Base-by-base conservation (phyloP, 2,113 vertebrate genomes). In the Pollimyrus isidori region DNA sequence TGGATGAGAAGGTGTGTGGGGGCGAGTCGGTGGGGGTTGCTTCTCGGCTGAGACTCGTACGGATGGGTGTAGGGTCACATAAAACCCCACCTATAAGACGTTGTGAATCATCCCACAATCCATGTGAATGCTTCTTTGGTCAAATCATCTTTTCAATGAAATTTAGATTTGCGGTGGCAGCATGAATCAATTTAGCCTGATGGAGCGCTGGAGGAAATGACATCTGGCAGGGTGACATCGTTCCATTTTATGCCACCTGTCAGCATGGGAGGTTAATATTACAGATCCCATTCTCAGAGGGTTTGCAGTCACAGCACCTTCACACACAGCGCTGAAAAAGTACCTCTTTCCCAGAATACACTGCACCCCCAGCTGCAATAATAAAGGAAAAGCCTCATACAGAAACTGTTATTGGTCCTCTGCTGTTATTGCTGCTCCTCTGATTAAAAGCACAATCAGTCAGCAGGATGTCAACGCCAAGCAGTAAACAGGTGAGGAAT, bases 391-490 rank as follows among this genome's bases (percentile, higher is more conserved):
- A 35, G 6, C 4, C 30, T 80, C 17, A 80, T 80, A 69, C 62
- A 69, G 62, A 69, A 10, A 26, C 10, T 30, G 26, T 69, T 69
- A 69, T 17, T 23, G n/a, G n/a, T 87, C n/a, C n/a, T n/a, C 23
- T 48, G 17, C n/a, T n/a, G n/a, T n/a, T n/a, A 3, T 84, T 21
- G 7, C 39, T 48, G 39, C 45, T 48, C 39, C 80, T 45, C 82
- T 84, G 42, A 87, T 87, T 87, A 87, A 87, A 56, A 87, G 85
- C 50, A 35, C 13, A 87, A 50, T 86, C 48, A 50, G 83, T n/a
- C 83, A 49, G 48, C 85, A 56, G 49, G 85, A 35, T 53, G 50
- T 39, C 46, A 39, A 3, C 42, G 30, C 30, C 50, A 80, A 42
- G 73, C 5, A 80, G 69, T 39, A 39, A 5, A 80, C 73, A 42